Base-by-base conservation (phyloP, 2,888 invertebrate genomes). In the Apotomis turbidana region DNA sequence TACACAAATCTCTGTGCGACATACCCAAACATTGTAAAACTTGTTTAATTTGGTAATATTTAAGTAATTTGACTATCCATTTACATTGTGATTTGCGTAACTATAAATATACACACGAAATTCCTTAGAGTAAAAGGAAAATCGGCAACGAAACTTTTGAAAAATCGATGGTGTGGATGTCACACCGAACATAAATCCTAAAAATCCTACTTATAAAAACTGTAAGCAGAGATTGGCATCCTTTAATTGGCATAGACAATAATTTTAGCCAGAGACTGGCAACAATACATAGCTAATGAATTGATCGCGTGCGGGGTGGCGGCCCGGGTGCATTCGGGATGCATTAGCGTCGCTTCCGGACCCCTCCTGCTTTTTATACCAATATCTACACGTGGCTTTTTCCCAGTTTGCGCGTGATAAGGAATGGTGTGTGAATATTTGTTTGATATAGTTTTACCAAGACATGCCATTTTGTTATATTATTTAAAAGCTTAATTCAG, bases 341-440 rank as follows among this genome's bases (percentile, higher is more conserved):
- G 93, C 94, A 94, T 94, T 94, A 93, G 91, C 83, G 77, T 77
- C 80, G 87, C 88, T 93, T 93, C 94, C 93, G 93, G 90, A 79
- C 81, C 82, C 83, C 79, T 76, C 71, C 71, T 68, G 68, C 58
- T 72, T 72, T 70, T 72, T 72, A 68, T 57, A 68, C 36, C 49
- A 54, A 57, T 68, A 41, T 54, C 51, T 62, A 71, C 67, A 68
- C 57, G 67, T 57, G 71, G 62, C 67, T 71, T 61, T 70, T 71
- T 70, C 62, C 62, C 67, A 68, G 71, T 68, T 68, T 73, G 70
- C 71, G 66, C 38, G 55, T 58, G 57, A 74, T 61, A 67, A 68
- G 15, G 71, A 74, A 74, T 73, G 52, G 68, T 74, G 74, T 51
- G 70, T 57, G 59, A 70, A 71, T 63, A 13, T 15, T n/a, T 12